Conservation (phyloP, 2,113 vertebrate genomes). For the Cochlearius cochlearius region DNA sequence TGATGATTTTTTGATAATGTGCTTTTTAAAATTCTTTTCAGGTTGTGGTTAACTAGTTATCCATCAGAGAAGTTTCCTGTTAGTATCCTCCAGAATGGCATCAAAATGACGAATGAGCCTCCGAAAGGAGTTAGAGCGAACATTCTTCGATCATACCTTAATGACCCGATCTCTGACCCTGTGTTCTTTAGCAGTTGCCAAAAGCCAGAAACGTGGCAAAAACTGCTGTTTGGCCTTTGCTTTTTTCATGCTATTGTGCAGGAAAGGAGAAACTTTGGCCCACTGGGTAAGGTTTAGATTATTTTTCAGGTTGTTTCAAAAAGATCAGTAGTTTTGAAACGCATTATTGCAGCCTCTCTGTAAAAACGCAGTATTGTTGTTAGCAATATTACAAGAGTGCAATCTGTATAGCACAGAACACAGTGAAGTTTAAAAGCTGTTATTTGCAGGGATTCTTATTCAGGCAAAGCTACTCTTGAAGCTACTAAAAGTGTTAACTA, state of each 20-base stretch:
- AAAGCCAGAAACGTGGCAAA: slow-evolving; percentile 86
- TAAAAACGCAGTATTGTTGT: neutral
- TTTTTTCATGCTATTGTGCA: slow-evolving; percentile 94
- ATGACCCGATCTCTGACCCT: slow-evolving; percentile 85
- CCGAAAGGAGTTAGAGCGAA: slow-evolving; percentile 90
- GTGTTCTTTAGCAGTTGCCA: slow-evolving; percentile 83
- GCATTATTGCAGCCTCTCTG: neutral
- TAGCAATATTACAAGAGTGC: neutral
- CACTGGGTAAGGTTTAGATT: slow-evolving; percentile 77
- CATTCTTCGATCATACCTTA: slow-evolving; percentile 87
- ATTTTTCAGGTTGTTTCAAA: neutral
- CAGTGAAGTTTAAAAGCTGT: neutral
- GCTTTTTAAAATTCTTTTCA: slow-evolving; percentile 50
- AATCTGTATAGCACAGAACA: neutral
- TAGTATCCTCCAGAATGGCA: slow-evolving; percentile 90
- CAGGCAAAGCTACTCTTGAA: neutral
- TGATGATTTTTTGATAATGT: neutral
- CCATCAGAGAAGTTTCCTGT: slow-evolving; percentile 92
- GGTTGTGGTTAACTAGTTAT: slow-evolving; percentile 93
- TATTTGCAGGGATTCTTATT: neutral
- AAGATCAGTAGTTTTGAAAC: neutral
- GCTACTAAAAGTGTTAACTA: neutral
- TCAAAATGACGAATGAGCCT: slow-evolving; percentile 97
- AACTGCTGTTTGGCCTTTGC: slow-evolving; percentile 88
- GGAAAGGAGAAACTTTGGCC: slow-evolving; percentile 89